These are phyloP conservation scores for Agrilus cyanescens DNA, from an alignment of 2,888 invertebrate genomes.

Conservation along the genomic window DNA sequence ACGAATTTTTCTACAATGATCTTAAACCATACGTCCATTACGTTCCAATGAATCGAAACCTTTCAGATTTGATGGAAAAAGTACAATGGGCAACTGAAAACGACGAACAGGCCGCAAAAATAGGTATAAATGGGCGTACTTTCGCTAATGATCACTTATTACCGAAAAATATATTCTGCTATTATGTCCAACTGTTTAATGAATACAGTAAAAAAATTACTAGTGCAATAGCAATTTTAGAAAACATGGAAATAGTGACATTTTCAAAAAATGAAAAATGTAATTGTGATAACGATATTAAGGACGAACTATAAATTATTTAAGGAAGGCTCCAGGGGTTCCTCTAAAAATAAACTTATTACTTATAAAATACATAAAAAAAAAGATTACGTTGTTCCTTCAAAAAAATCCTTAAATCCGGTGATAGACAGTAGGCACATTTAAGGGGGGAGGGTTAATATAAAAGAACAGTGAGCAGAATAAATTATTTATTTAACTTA, in stretches of 20 bases:
- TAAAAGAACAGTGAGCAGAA: no score
- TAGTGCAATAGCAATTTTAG: conserved; percentile 42
- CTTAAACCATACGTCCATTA: conserved; percentile 69
- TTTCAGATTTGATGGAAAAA: conserved; percentile 68
- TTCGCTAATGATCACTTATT: conserved; percentile 69
- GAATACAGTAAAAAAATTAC: conserved; percentile 61
- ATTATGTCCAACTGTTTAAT: conserved; percentile 65
- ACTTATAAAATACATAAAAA: no score
- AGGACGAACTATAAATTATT: conserved; percentile 35
- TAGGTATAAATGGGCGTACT: conserved; percentile 52
- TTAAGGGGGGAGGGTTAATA: no score
- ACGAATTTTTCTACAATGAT: conserved; percentile 84
- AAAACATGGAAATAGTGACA: conserved; percentile 53
- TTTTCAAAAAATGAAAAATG: conserved; percentile 34
- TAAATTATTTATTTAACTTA: no score
- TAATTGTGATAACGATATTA: conserved; percentile 23
- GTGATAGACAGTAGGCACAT: no score
- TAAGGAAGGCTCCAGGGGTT: no score
- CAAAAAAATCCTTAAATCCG: no score
- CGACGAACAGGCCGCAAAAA: conserved; percentile 53
- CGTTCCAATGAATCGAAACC: conserved; percentile 66
- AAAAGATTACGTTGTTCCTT: no score
- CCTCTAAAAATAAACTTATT: no score
- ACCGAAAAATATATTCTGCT: conserved; percentile 79
- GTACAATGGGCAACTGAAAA: conserved; percentile 66